Evolutionary conservation across 2,888 invertebrate genomes (phyloP), one percentile per base, ranked within the genome.

Genomic region (Aphidoletes aphidimyza): DNA sequence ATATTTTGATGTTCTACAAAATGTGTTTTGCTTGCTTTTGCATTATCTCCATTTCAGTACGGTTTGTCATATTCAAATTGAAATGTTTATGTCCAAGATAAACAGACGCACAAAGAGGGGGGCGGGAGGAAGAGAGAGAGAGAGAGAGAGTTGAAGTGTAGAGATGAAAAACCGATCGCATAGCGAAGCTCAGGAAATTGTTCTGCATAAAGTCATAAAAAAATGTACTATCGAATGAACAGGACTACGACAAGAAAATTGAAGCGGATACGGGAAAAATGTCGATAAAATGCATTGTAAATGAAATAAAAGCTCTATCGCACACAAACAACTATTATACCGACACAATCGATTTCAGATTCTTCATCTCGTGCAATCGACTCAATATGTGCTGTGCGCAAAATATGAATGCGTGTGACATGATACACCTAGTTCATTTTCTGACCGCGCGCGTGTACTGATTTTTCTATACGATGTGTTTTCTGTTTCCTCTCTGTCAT

Each of bases 231-330:
- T n/a, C n/a, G n/a, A n/a, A n/a, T n/a, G n/a, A n/a, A n/a, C n/a
- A n/a, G 22, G 54, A 26, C 54, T 54, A 54, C 26, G 26, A 54
- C 54, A 54, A 54, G 54, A n/a, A 54, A 22, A 54, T 54, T 22
- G 22, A 54, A 54, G 26, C 54, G 54, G 54, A 54, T 54, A 54
- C 47, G 54, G 19, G 49, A 49, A 49, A 8, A 49, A 49, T 49
- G 19, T 49, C 49, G 26, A 54, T 54, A 26, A 54, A 54, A 54
- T 54, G 54, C 54, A 54, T 22, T 54, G 54, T 49, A 19, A 3
- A 49, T 49, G 3, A 19, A 49, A 11, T 3, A 3, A 19, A 19
- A 49, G 49, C 49, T 42, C 42, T 49, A 49, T 49, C 49, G 17
- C 49, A 49, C 11, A 49, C 3, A 49, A 49, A 19, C 42, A 42